Conservation (phyloP, 2,797 vertebrate species). For the Ibycter americanus region DNA sequence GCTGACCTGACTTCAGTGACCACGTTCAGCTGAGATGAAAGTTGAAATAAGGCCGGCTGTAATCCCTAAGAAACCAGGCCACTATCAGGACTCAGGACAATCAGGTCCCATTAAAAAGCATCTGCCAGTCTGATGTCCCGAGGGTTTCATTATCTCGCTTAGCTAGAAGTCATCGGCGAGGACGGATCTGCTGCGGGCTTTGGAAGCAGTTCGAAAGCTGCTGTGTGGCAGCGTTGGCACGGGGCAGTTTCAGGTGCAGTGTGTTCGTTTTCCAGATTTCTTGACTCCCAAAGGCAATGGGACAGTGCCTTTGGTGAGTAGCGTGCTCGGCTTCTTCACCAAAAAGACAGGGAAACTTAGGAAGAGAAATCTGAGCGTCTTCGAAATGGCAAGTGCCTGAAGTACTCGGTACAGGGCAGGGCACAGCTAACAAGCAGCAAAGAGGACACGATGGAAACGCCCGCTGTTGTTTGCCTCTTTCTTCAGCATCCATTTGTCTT, state of each 20-base stretch:
- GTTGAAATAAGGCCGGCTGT: conserved; percentile 31
- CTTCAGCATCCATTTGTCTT: neutral
- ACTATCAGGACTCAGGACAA: conserved; percentile 26
- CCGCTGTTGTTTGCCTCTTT: neutral
- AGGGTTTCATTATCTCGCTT: neutral
- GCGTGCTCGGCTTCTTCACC: neutral
- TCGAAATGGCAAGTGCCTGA: neutral
- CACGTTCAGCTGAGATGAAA: neutral
- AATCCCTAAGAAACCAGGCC: conserved; percentile 43
- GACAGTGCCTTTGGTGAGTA: fast-evolving
- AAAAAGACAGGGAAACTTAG: neutral
- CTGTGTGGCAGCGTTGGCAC: fast-evolving
- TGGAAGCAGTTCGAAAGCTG: neutral
- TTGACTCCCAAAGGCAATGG: neutral
- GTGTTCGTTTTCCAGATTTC: neutral
- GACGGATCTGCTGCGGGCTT: neutral
- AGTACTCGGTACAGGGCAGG: neutral
- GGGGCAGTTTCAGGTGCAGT: neutral
- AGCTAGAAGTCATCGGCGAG: neutral
- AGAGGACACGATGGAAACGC: neutral
- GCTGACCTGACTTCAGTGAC: neutral
- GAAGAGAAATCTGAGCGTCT: neutral
- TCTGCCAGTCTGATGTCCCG: neutral
- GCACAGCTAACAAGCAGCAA: neutral
- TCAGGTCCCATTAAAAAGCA: conserved; percentile 26